phyloP scores from a whole-genome alignment of 2,888 invertebrate species.

The Pseudococcus jackbeardsleyi region DNA sequence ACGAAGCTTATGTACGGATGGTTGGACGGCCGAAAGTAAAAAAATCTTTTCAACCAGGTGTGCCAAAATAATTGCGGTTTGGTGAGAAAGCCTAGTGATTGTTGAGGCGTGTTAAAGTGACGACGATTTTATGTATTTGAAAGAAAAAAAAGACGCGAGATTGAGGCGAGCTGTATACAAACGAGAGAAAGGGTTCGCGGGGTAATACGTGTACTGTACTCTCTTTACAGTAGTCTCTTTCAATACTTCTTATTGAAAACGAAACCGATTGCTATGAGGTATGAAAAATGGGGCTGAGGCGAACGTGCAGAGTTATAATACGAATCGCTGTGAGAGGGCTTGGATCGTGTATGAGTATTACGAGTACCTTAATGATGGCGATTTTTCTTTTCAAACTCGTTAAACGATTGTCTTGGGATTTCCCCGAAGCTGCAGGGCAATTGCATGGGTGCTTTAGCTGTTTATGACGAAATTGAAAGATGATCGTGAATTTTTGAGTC shows the following conservation, averaged over 20 bases:
- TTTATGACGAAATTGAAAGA: no score
- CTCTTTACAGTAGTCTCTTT: not conserved
- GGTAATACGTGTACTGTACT: not conserved
- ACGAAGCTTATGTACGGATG: conserved; percentile 16
- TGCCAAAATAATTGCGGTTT: conserved; percentile 35
- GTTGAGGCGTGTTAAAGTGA: conserved; percentile 5
- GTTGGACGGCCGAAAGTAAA: not conserved
- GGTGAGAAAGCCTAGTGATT: conserved; percentile 30
- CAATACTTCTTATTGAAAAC: conserved; percentile 35
- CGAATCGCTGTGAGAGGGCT: not conserved
- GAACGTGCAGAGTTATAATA: conserved; percentile 1
- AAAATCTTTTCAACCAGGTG: conserved; percentile 18
- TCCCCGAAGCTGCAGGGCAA: not conserved
- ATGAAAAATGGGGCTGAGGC: not conserved
- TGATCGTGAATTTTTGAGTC: no score
- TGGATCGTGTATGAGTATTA: not conserved
- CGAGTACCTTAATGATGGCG: not conserved
- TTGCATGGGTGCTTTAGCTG: not conserved
- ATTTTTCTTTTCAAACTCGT: not conserved
- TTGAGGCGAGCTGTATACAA: not conserved
- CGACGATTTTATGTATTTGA: not conserved
- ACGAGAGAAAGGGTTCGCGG: not conserved
- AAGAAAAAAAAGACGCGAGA: not conserved
- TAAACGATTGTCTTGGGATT: not conserved
- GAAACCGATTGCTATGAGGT: conserved; percentile 18